These are phyloP conservation scores for Parascotia fuliginaria DNA, from an alignment of 2,888 invertebrate genomes.

Conservation along the genomic window DNA sequence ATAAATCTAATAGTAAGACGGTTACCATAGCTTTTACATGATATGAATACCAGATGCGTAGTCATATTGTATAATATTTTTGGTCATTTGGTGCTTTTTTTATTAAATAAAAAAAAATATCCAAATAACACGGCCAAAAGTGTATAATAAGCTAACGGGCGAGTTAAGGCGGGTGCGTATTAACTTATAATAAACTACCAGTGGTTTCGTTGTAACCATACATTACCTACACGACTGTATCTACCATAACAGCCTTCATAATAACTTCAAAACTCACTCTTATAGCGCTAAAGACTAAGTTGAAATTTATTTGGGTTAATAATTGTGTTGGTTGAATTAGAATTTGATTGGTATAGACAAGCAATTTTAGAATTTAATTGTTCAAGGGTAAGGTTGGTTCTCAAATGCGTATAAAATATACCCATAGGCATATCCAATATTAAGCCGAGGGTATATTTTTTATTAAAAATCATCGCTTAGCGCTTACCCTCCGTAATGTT, in stretches of 20 bases:
- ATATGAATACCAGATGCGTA: too few relatives aligned
- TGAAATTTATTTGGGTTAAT: conserved; percentile 2
- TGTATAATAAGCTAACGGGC: conserved; percentile 54
- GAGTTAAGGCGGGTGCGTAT: conserved; percentile 74
- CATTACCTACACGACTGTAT: conserved; percentile 45
- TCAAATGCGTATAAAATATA: conserved; percentile 40
- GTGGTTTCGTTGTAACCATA: conserved; percentile 67
- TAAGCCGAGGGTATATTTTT: conserved; percentile 72
- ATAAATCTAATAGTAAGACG: too few relatives aligned
- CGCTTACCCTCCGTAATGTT: conserved; percentile 51
- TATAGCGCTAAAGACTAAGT: neutral
- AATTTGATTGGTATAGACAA: neutral
- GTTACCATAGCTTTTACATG: too few relatives aligned
- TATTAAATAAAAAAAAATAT: too few relatives aligned
- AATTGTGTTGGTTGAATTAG: neutral
- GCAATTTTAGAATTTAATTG: conserved; percentile 2
- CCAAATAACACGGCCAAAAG: conserved; percentile 39
- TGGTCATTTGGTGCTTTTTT: too few relatives aligned
- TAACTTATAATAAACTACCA: conserved; percentile 83
- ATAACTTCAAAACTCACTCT: conserved; percentile 13
- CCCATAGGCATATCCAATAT: conserved; percentile 69
- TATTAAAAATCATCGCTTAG: conserved; percentile 81
- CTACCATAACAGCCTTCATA: conserved; percentile 39
- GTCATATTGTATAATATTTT: too few relatives aligned
- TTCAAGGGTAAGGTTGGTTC: neutral